Conservation (phyloP, 1,140 invertebrate genomes). For the Polypedilum vanderplanki region DNA sequence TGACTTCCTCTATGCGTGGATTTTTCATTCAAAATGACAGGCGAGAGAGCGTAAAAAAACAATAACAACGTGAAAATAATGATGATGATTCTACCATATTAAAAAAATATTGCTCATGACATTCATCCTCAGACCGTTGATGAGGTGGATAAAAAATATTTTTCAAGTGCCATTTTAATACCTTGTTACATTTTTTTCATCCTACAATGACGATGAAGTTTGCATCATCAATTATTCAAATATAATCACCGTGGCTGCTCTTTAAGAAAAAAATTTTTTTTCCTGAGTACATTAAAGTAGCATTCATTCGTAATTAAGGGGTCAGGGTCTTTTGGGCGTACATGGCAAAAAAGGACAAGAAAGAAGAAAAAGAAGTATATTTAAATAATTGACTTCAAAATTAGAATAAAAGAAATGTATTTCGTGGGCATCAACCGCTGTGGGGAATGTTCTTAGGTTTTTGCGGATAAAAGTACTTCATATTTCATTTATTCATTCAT, state of each 20-base stretch:
- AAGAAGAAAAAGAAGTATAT: background rate
- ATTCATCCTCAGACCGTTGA: background rate
- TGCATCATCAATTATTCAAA: slow-evolving; percentile 19
- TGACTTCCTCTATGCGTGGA: background rate
- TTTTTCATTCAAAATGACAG: slow-evolving; percentile 13
- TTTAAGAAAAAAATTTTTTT: background rate
- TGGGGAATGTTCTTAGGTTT: background rate
- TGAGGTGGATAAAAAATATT: background rate
- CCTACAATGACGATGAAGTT: background rate
- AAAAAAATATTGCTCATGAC: background rate
- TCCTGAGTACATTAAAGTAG: background rate
- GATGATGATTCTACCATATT: background rate
- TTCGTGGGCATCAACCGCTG: background rate
- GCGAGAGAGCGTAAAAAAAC: slow-evolving; percentile 1
- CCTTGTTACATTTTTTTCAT: slow-evolving; percentile 18
- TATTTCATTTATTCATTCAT: slow-evolving; percentile 1
- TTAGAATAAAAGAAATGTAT: background rate
- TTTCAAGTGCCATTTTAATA: background rate
- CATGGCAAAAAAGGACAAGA: background rate
- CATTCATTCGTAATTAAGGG: background rate
- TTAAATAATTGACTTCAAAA: background rate
- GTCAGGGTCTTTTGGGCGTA: background rate
- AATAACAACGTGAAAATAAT: background rate
- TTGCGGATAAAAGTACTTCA: background rate
- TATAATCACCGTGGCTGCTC: background rate